Conservation (phyloP, 2,113 vertebrate species). For the Takifugu flavidus region DNA sequence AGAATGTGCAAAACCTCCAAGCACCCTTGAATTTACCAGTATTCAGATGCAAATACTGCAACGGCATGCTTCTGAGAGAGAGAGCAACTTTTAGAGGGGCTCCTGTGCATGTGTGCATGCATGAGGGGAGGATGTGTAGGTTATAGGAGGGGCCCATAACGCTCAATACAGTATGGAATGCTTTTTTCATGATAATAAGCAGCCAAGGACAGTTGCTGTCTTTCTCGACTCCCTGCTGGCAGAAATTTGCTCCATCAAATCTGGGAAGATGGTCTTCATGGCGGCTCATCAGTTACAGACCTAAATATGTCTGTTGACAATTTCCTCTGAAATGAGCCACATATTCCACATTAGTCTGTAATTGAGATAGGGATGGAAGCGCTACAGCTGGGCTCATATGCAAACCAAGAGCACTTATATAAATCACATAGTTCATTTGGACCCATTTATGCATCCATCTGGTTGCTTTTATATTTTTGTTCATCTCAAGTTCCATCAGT, state of each 20-base stretch:
- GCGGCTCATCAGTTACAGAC: neutral
- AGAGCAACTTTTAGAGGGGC: slow-evolving; percentile 51
- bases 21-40: slow-evolving; percentile 74
- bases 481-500: neutral
- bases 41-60: slow-evolving; percentile 76
- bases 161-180: slow-evolving; percentile 63
- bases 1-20: slow-evolving; percentile 71
- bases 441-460: neutral
- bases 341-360: neutral
- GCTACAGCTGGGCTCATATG: no score
- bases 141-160: slow-evolving; percentile 23
- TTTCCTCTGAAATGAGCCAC: neutral
- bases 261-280: neutral
- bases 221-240: slow-evolving; percentile 20
- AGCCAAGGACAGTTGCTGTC: slow-evolving; percentile 24
- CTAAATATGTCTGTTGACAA: neutral
- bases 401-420: no score
- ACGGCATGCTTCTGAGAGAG: slow-evolving; percentile 62
- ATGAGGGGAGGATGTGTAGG: neutral
- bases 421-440: neutral
- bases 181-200: slow-evolving; percentile 63
- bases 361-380: neutral
- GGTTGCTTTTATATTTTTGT: neutral
- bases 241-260: slow-evolving; percentile 19
- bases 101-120: slow-evolving; percentile 4